Conservation (phyloP, 2,797 vertebrate genomes). For the Diplodus sargus region DNA sequence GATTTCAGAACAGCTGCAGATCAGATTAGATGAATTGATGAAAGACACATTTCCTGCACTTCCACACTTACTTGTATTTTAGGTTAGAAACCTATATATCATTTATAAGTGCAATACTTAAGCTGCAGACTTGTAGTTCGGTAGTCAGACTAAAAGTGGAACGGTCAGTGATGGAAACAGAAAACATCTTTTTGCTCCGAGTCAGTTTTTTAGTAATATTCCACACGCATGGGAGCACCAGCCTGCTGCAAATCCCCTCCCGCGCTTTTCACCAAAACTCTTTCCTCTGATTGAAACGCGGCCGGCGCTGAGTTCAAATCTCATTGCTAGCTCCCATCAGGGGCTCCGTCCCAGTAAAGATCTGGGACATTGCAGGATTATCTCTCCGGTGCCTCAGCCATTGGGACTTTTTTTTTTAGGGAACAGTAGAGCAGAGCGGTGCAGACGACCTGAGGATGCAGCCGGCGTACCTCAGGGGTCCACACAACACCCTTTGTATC, state of each 20-base stretch:
- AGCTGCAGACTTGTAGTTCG: neutral
- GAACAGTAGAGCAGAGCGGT: conserved; percentile 38
- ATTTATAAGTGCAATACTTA: neutral
- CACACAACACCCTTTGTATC: conserved; percentile 30
- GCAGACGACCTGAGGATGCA: conserved; percentile 46
- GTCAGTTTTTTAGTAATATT: conserved; percentile 16
- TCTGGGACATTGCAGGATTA: conserved; percentile 81
- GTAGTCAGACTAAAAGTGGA: neutral
- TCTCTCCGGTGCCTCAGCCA: conserved; percentile 59
- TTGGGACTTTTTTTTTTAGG: conserved; percentile 51
- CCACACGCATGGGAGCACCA: conserved; percentile 20
- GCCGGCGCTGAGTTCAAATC: conserved; percentile 51
- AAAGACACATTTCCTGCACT: no score
- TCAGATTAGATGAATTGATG: neutral
- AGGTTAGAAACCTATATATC: neutral
- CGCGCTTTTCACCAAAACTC: conserved; percentile 39
- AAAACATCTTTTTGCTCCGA: neutral
- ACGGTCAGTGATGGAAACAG: neutral
- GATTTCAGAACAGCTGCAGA: neutral
- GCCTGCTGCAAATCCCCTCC: conserved; percentile 43
- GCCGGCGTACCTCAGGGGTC: conserved; percentile 41
- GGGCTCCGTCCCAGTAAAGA: conserved; percentile 71
- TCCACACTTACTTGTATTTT: neutral
- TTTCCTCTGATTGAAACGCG: conserved; percentile 52
- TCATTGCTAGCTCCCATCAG: conserved; percentile 62